Evolutionary conservation across 2,797 vertebrate genomes (phyloP).

Genomic region (Mormyrus hasselquistii): DNA sequence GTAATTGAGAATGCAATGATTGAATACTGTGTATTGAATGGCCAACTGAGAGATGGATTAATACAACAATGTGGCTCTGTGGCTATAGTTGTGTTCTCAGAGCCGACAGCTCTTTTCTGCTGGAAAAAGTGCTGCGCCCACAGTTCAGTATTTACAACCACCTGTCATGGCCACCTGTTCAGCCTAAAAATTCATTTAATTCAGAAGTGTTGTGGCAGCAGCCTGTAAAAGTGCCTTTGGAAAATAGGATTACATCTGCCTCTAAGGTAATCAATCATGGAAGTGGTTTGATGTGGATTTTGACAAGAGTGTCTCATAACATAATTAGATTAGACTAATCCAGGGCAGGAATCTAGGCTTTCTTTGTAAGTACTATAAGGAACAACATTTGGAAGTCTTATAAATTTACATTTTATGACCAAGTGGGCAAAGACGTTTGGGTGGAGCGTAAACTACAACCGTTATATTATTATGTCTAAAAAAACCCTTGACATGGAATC

Average conservation of each 20-base stretch:
- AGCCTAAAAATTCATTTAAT: background rate
- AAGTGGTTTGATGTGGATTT: background rate
- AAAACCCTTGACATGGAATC: background rate
- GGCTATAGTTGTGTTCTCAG: background rate
- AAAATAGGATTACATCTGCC: background rate
- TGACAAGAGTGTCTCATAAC: background rate
- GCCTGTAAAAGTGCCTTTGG: background rate
- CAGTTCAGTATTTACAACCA: background rate
- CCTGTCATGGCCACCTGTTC: slow-evolving; percentile 2
- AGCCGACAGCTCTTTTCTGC: background rate
- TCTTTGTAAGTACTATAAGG: background rate
- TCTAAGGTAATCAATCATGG: background rate
- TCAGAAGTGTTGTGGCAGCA: background rate
- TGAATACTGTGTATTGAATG: background rate
- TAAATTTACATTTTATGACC: background rate
- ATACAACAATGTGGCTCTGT: background rate
- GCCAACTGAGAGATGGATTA: background rate
- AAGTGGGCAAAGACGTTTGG: background rate
- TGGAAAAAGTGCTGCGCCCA: background rate
- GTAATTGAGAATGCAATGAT: background rate
- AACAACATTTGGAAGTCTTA: background rate
- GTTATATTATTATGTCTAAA: background rate
- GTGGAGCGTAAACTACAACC: background rate
- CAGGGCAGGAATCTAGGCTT: background rate
- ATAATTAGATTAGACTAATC: slow-evolving; percentile 13